Evolutionary conservation across 1,140 invertebrate genomes (phyloP).

Genomic region (Mylabris phalerata): DNA sequence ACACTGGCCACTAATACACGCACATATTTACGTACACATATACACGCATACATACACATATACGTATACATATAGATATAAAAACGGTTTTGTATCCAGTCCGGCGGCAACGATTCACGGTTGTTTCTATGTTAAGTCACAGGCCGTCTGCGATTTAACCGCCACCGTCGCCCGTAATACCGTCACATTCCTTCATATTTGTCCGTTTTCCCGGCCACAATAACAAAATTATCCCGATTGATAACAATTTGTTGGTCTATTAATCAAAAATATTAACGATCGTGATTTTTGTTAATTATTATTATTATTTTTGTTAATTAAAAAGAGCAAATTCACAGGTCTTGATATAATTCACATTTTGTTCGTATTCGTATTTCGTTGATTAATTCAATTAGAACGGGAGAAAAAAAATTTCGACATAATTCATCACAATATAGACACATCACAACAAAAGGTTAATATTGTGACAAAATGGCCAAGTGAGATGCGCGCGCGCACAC

Average conservation of each 20-base stretch:
- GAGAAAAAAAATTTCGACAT: constrained; percentile 11
- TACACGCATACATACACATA: too few relatives aligned
- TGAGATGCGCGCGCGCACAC: constrained; percentile 3
- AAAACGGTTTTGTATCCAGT: neutral
- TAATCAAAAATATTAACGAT: too few relatives aligned
- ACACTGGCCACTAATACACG: too few relatives aligned
- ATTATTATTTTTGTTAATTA: too few relatives aligned
- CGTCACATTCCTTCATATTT: too few relatives aligned
- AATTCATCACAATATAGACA: constrained; percentile 35
- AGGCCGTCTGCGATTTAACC: constrained; percentile 8
- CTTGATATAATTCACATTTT: constrained; percentile 9
- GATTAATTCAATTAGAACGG: constrained; percentile 26
- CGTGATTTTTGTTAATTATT: too few relatives aligned
- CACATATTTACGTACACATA: too few relatives aligned
- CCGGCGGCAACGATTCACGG: neutral
- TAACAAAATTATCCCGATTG: too few relatives aligned
- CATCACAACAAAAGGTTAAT: constrained; percentile 42
- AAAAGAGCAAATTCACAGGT: neutral
- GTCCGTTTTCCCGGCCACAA: too few relatives aligned
- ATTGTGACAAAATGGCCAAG: constrained; percentile 41
- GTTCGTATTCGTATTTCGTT: constrained; percentile 10
- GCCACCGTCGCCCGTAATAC: constrained; percentile 1
- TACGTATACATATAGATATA: too few relatives aligned
- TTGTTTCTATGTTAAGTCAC: neutral
- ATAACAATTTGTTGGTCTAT: too few relatives aligned